Evolutionary conservation across 2,888 invertebrate genomes (phyloP).

Genomic region (Deilephila elpenor): DNA sequence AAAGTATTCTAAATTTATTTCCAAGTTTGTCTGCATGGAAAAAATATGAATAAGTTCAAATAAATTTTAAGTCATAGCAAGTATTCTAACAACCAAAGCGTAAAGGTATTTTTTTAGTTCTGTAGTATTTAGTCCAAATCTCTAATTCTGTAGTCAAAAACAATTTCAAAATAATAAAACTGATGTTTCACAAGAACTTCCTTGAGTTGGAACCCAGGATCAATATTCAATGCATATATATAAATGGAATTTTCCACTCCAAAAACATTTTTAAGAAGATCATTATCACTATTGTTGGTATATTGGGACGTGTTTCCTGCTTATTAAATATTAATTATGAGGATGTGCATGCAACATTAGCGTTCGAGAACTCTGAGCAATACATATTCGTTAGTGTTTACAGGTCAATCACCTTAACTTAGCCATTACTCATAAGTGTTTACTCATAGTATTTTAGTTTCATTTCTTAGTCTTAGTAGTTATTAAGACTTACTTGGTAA

Average conservation of each 20-base stretch:
- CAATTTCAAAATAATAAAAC: no score
- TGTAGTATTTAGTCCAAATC: no score
- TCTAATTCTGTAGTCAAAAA: no score
- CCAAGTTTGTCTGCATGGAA: no score
- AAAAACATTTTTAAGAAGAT: neutral
- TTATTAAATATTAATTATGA: conserved; percentile 5
- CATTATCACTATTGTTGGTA: neutral
- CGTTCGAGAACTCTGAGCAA: neutral
- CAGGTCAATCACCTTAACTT: conserved; percentile 28
- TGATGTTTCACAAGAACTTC: no score
- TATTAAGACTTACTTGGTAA: no score
- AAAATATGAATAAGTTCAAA: no score
- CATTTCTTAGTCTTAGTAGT: neutral
- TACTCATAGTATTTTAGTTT: neutral
- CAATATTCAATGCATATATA: neutral
- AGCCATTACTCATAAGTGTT: conserved; percentile 12
- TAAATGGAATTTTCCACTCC: neutral
- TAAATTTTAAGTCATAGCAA: no score
- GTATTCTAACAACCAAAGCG: no score
- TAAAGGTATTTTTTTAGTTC: no score
- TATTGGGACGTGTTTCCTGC: neutral
- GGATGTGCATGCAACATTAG: conserved; percentile 8
- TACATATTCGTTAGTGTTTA: neutral
- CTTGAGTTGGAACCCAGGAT: no score
- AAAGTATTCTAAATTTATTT: no score